phyloP scores from a whole-genome alignment of 2,113 vertebrate genomes.

The Condylura cristata region DNA sequence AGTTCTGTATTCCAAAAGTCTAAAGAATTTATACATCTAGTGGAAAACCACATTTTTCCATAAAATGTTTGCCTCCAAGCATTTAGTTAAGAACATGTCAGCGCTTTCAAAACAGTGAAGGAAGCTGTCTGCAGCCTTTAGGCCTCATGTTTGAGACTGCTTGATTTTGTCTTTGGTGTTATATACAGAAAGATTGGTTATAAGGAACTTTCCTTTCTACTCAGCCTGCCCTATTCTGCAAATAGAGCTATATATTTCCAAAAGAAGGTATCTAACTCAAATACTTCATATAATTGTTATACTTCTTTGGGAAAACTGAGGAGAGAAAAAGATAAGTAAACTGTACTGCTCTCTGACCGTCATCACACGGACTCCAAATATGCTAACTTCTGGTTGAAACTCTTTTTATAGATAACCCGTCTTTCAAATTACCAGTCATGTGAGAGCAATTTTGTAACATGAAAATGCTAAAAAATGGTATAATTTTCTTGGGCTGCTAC shows the following conservation, averaged over 20 bases:
- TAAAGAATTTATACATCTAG: not conserved
- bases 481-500: not conserved
- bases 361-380: not conserved
- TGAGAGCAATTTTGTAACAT: not conserved
- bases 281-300: not conserved
- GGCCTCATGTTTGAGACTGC: not conserved
- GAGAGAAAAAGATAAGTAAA: not conserved
- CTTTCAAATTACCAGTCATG: constrained; percentile 3
- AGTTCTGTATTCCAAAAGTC: not conserved
- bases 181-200: not conserved
- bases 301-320: not conserved
- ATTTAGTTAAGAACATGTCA: not conserved
- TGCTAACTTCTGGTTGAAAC: not conserved
- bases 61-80: not conserved
- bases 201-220: not conserved
- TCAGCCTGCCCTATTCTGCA: not conserved
- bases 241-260: not conserved
- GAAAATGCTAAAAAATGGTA: not conserved
- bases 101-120: not conserved
- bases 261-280: constrained; percentile 2
- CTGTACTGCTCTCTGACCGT: not conserved
- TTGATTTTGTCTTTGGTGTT: not conserved
- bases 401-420: not conserved
- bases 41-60: not conserved
- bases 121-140: not conserved